These are phyloP conservation scores for Drosophila malerkotliana DNA, from an alignment of 1,140 invertebrate species.

Conservation along the genomic window DNA sequence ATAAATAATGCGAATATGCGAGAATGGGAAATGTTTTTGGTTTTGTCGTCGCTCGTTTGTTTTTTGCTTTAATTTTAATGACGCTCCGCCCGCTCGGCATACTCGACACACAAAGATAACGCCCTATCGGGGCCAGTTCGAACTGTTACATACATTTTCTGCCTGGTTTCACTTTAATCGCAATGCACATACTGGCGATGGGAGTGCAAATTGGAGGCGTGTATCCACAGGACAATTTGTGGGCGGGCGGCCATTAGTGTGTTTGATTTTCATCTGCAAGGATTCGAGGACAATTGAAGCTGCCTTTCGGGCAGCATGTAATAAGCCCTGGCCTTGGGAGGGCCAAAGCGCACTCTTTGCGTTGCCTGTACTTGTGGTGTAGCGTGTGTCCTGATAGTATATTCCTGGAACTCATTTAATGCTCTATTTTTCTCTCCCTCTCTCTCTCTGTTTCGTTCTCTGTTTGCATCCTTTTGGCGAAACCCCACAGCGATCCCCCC, in stretches of 20 bases:
- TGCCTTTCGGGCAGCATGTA: background rate
- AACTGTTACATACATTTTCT: constrained; percentile 34
- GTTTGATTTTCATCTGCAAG: constrained; percentile 14
- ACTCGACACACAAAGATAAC: background rate
- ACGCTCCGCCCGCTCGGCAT: background rate
- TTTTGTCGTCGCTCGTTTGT: constrained; percentile 23
- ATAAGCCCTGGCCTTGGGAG: background rate
- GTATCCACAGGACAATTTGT: constrained; percentile 14
- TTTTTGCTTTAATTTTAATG: constrained; percentile 42
- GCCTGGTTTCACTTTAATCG: constrained; percentile 23
- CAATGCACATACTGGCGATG: constrained; percentile 41
- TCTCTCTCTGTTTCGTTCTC: constrained; percentile 16
- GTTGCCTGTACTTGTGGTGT: background rate
- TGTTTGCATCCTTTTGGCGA: constrained; percentile 6
- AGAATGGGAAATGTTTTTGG: constrained; percentile 39
- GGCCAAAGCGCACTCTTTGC: background rate
- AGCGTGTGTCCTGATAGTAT: constrained; percentile 14
- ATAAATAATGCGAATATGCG: constrained; percentile 59
- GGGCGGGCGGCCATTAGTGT: constrained; percentile 8
- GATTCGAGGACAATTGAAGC: constrained; percentile 1
- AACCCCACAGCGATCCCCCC: constrained; percentile 88
- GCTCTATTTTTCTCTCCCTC: constrained; percentile 4
- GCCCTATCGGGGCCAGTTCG: background rate
- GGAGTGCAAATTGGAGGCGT: constrained; percentile 62
- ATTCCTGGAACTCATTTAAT: constrained; percentile 21